phyloP scores from a whole-genome alignment of 2,797 vertebrate genomes.

The Sphenopsis melanotis region DNA sequence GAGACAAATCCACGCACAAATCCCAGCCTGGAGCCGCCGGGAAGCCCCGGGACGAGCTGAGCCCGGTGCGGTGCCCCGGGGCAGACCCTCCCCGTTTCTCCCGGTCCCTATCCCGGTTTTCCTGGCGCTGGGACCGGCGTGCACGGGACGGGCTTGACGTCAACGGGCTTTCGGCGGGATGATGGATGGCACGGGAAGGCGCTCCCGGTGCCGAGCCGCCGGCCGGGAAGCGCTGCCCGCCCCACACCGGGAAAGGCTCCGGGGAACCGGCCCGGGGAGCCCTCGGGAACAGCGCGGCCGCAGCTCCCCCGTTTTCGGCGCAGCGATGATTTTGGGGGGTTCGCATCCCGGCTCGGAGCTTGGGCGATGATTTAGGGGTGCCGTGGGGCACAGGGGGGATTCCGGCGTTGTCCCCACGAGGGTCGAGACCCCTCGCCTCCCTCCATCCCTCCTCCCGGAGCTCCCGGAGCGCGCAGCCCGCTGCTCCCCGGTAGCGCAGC shows the following conservation, averaged over 20 bases:
- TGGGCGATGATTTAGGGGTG: neutral
- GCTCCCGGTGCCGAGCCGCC: neutral
- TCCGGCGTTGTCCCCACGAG: neutral
- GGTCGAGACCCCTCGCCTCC: neutral
- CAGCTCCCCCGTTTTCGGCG: neutral
- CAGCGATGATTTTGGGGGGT: neutral
- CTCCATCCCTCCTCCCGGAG: neutral
- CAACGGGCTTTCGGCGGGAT: constrained; percentile 7
- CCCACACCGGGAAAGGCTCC: neutral
- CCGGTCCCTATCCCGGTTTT: neutral
- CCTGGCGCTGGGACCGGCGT: neutral
- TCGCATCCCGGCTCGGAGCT: neutral
- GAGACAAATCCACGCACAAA: rapidly evolving
- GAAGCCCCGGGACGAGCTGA: neutral
- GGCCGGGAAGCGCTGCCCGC: neutral
- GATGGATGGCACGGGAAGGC: constrained; percentile 41
- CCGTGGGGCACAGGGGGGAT: too few species aligned
- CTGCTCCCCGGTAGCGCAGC: neutral
- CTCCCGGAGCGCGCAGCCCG: neutral
- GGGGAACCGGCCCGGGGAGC: neutral
- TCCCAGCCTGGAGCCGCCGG: neutral
- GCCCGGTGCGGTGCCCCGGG: rapidly evolving
- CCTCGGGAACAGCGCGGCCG: neutral
- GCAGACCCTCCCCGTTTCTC: rapidly evolving
- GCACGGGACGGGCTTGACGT: constrained; percentile 35